Evolutionary conservation across 2,113 vertebrate species (phyloP).

Genomic region (Oncorhynchus kisutch): DNA sequence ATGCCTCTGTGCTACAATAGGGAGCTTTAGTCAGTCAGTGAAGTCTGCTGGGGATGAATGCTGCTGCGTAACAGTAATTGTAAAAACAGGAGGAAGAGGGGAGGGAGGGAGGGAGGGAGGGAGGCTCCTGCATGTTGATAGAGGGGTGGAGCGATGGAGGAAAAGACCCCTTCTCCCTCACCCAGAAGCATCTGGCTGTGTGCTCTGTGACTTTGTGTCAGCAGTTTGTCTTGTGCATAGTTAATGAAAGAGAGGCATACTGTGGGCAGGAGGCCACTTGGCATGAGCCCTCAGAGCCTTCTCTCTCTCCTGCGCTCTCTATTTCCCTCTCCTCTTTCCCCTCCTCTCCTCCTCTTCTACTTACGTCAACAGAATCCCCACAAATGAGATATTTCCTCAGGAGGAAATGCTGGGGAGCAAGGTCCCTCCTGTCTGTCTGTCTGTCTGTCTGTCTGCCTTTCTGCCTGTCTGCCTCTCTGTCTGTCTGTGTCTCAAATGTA

Average conservation of each 20-base stretch:
- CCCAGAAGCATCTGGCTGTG: constrained; percentile 11
- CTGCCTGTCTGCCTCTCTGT: too few relatives aligned
- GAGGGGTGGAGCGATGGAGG: too few relatives aligned
- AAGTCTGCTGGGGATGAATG: constrained; percentile 18
- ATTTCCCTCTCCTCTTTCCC: not conserved
- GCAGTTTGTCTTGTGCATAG: constrained; percentile 89
- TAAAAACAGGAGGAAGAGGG: constrained; percentile 64
- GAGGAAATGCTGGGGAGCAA: constrained; percentile 24
- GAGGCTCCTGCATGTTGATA: constrained; percentile 1
- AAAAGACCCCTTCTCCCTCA: too few relatives aligned
- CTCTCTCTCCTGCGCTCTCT: constrained; percentile 2
- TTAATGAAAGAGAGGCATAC: constrained; percentile 68
- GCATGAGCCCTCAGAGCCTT: not conserved
- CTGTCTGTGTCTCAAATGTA: constrained; percentile 28
- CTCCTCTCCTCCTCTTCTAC: constrained; percentile 50
- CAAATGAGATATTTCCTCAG: constrained; percentile 75
- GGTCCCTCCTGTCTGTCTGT: constrained; percentile 9
- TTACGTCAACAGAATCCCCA: constrained; percentile 72
- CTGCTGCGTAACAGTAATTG: constrained; percentile 76
- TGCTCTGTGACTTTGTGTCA: constrained; percentile 81
- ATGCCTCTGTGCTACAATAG: too few relatives aligned
- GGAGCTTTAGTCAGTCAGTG: too few relatives aligned
- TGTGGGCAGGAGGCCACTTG: constrained; percentile 41
- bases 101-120: constrained; percentile 23
- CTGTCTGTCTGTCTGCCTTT: not conserved